Conservation (phyloP, 2,888 invertebrate genomes). For the Lithodes maja region DNA sequence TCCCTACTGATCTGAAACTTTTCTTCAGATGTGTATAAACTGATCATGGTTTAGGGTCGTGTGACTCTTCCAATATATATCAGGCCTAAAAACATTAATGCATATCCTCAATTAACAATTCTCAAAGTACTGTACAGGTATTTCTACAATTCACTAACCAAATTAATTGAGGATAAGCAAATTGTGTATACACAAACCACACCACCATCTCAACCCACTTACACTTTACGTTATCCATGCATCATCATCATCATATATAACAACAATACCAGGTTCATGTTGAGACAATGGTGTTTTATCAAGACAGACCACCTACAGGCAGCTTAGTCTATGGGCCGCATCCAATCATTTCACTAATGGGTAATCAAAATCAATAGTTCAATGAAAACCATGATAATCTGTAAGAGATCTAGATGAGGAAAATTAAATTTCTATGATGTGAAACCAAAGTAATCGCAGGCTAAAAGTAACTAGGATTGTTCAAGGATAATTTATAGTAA, state of each 20-base stretch:
- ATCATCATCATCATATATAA: background rate
- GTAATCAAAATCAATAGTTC: too few species aligned
- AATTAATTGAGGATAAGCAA: conserved; percentile 56
- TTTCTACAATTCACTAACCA: background rate
- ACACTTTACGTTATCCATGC: background rate
- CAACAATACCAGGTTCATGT: conserved; percentile 1
- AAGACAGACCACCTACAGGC: conserved; percentile 30
- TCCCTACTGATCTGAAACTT: background rate
- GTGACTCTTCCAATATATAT: conserved; percentile 49
- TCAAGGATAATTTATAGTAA: too few species aligned
- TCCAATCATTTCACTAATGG: too few species aligned
- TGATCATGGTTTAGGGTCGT: conserved; percentile 34
- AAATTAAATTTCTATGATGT: too few species aligned
- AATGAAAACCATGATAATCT: too few species aligned
- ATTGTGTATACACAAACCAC: conserved; percentile 39
- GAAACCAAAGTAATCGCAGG: too few species aligned
- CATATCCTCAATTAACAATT: conserved; percentile 54
- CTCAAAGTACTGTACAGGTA: background rate
- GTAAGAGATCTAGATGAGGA: too few species aligned
- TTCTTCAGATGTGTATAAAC: background rate
- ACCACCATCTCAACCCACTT: conserved; percentile 44
- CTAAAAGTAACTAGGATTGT: too few species aligned
- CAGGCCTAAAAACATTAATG: conserved; percentile 52
- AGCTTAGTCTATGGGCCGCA: background rate
- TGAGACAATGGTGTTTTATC: conserved; percentile 43